Base-by-base conservation (phyloP, 2,113 vertebrate genomes). In the Ceuthmochares aereus region DNA sequence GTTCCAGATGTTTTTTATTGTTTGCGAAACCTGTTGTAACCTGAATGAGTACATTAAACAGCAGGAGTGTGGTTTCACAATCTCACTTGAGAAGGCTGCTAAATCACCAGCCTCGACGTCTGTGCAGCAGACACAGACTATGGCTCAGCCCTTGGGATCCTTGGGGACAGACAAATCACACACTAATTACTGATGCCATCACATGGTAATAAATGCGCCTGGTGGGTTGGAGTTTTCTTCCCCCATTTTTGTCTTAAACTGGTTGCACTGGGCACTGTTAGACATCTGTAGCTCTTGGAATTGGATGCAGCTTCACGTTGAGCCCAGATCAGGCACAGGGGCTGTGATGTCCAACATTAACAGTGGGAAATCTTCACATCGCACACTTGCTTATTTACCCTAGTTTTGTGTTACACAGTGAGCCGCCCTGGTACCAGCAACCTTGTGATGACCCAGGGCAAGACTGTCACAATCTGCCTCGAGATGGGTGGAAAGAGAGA, bases 131-230 rank as follows among this genome's bases (percentile, higher is more conserved):
- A 62, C 59, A 73, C 84, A 64, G 96, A 92, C 87, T 86, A 59
- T 96, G 82, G 89, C 96, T 96, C 95, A 96, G 96, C 96, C 88
- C 94, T 87, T 69, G 84, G 95, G 66, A 91, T 95, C 97, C 97
- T 51, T 45, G 89, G 95, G 97, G 97, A 97, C 97, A 97, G 97
- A 97, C 91, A 98, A 98, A 97, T 97, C 95, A 93, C 96, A 60
- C 4, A 4, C 18, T 78, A 76, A 27, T 79, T 54, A 17, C 84
- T 51, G 43, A 80, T 60, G 26, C 40, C 34, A 13, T 25, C 54
- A 18, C 9, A 1, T 43, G 58, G 63, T 45, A 66, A 8, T 14
- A 64, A 30, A 72, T 60, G 36, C 11, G 2, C 14, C 32, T 86
- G 43, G 2, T 66, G 49, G 5, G 5, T 4, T 68, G 51, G 25